Percentiles rank a stretch among this genome's conserved stretches.
Evolutionary conservation across 2,113 vertebrate species (phyloP).

Genomic region (Catharus minimus): DNA sequence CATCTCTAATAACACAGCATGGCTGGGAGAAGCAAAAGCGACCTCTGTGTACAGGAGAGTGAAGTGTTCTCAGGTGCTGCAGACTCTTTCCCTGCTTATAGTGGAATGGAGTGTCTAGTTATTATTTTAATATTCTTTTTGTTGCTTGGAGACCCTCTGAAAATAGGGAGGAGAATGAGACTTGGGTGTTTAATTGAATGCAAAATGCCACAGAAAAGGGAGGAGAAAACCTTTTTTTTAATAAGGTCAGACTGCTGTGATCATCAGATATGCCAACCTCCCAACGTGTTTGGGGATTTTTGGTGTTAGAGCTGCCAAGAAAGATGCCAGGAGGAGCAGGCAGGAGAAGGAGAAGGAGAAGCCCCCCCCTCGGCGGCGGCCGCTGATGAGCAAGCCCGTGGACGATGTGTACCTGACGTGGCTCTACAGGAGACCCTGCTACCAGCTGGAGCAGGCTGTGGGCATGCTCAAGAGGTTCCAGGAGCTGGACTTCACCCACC

Average conservation of each 20-base stretch:
- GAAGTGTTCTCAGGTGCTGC: neutral
- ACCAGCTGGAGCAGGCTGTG: slow-evolving; percentile 71
- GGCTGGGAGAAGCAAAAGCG: neutral
- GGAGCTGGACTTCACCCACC: slow-evolving; percentile 82
- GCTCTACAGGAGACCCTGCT: slow-evolving; percentile 74
- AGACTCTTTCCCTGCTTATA: accelerated
- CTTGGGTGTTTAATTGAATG: accelerated
- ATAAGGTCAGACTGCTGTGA: accelerated
- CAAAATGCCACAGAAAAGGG: neutral
- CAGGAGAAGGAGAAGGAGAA: slow-evolving; percentile 55
- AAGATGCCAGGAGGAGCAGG: slow-evolving; percentile 32
- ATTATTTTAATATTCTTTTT: accelerated
- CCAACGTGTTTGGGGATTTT: accelerated
- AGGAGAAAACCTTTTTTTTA: too few species aligned
- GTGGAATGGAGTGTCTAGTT: accelerated
- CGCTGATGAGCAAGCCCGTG: slow-evolving; percentile 71
- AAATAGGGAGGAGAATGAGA: neutral
- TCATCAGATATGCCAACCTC: accelerated
- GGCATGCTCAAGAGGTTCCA: slow-evolving; percentile 87
- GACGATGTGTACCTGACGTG: slow-evolving; percentile 87
- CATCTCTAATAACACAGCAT: accelerated
- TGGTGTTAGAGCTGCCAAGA: slow-evolving; percentile 53
- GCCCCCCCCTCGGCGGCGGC: neutral
- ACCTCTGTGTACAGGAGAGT: accelerated
- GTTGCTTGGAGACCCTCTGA: neutral